These are phyloP conservation scores for Cerceris rybyensis DNA, from an alignment of 2,888 invertebrate species.

Conservation along the genomic window DNA sequence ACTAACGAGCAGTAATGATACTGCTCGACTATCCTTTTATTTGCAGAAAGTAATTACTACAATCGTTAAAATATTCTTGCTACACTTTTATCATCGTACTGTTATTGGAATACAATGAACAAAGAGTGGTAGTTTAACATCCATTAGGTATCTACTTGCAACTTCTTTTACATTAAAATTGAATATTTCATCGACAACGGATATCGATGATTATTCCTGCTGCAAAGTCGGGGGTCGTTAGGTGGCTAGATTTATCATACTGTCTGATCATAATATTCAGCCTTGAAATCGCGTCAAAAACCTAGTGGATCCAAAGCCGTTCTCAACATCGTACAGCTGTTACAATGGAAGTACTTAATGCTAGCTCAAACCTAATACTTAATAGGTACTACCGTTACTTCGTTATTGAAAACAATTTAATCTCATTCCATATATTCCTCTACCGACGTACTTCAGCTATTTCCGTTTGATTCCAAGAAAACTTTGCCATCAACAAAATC, in stretches of 20 bases:
- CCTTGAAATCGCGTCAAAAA: background rate
- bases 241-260: background rate
- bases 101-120: too few species aligned
- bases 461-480: too few species aligned
- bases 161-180: background rate
- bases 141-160: background rate
- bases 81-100: too few species aligned
- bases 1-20: too few species aligned
- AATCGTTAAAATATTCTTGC: too few species aligned
- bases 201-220: background rate
- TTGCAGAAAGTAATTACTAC: too few species aligned
- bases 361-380: background rate
- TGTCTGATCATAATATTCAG: background rate
- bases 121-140: too few species aligned
- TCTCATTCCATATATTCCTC: background rate
- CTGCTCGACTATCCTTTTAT: too few species aligned
- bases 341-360: background rate
- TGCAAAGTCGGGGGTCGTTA: background rate
- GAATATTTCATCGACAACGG: background rate
- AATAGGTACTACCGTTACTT: background rate
- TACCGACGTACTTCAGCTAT: background rate
- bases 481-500: too few species aligned
- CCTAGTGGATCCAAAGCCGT: background rate
- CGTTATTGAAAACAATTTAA: slow-evolving; percentile 17
- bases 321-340: background rate